phyloP scores from a whole-genome alignment of 2,888 invertebrate genomes.

The Neocrepidodera transversa region DNA sequence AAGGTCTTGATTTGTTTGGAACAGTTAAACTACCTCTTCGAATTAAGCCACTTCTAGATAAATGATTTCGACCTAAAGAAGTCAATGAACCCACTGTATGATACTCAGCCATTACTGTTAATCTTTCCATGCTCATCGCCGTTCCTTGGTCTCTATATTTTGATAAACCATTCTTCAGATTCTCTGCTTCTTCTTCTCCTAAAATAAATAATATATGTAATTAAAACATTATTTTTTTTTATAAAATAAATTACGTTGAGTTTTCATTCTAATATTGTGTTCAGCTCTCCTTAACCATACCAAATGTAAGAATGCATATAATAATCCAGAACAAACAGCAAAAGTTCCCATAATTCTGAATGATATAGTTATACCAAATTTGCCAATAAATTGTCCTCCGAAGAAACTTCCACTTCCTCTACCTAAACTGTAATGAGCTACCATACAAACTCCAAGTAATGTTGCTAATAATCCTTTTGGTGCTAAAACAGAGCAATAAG shows the following conservation, averaged over 20 bases:
- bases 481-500: slow-evolving; percentile 84
- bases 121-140: slow-evolving; percentile 74
- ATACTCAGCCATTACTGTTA: slow-evolving; percentile 77
- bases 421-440: slow-evolving; percentile 88
- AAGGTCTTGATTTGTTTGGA: slow-evolving; percentile 61
- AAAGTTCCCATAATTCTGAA: slow-evolving; percentile 81
- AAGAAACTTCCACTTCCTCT: slow-evolving; percentile 83
- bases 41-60: slow-evolving; percentile 44
- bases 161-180: slow-evolving; percentile 67
- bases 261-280: neutral
- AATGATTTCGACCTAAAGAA: slow-evolving; percentile 66
- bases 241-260: slow-evolving; percentile 17
- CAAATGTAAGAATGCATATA: slow-evolving; percentile 75
- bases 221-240: neutral
- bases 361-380: slow-evolving; percentile 77
- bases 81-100: slow-evolving; percentile 79
- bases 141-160: slow-evolving; percentile 73
- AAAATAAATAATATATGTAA: neutral
- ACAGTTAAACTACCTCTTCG: slow-evolving; percentile 67
- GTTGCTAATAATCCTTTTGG: slow-evolving; percentile 85
- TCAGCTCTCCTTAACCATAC: slow-evolving; percentile 74
- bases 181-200: slow-evolving; percentile 66
- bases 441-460: slow-evolving; percentile 84
- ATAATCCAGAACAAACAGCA: slow-evolving; percentile 73
- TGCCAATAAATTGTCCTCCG: slow-evolving; percentile 79